A percentile compares a stretch with the other conserved stretches of the same genome.
Conservation (phyloP, 2,113 vertebrate genomes). For the Trichechus manatus region DNA sequence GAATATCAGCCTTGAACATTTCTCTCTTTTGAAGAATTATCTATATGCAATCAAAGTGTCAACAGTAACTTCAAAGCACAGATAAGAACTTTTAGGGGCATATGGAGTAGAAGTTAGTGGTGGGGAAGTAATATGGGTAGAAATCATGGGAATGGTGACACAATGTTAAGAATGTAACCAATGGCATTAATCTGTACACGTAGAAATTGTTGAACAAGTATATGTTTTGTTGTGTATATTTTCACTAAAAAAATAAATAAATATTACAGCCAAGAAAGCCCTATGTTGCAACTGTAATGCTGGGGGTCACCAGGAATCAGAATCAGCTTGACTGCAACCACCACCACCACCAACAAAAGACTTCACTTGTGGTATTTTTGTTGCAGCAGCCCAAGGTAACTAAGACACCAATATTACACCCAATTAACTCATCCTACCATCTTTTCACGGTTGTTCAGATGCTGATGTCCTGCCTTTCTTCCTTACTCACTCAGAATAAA, state of each 20-base stretch:
- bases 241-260: background rate
- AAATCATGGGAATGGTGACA: background rate
- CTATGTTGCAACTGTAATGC: background rate
- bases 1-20: background rate
- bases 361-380: background rate
- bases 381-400: background rate
- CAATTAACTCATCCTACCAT: fast-evolving
- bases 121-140: background rate
- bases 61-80: background rate
- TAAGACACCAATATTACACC: background rate
- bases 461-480: too few species aligned
- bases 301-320: background rate
- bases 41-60: background rate
- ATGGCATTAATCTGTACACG: background rate
- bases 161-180: background rate
- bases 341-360: background rate
- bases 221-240: background rate
- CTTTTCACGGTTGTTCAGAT: too few species aligned
- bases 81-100: background rate
- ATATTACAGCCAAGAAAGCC: background rate
- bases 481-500: background rate
- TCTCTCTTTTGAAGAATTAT: background rate
- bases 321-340: background rate
- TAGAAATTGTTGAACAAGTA: background rate
- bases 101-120: background rate